Base-by-base conservation (phyloP, 2,797 vertebrate genomes). In the Sebastes minor region DNA sequence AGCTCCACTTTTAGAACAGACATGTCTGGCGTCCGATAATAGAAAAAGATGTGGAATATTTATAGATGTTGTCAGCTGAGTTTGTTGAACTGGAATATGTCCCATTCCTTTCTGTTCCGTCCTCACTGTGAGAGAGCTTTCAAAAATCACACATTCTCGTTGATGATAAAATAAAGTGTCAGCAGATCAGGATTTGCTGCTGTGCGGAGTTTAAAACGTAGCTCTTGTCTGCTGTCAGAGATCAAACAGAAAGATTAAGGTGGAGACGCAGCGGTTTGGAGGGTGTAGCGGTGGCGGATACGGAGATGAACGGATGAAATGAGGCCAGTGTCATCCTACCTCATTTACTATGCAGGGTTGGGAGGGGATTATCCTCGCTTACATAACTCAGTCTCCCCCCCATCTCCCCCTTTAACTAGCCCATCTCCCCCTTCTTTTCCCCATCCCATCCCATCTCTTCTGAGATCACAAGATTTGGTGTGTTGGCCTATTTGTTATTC, bases 331-430 rank as follows among this genome's bases (percentile, higher is more conserved):
- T 82, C 87, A 80, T 92, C 71, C 70, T 35, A 63, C 88, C 90
- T 94, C 90, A 91, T 93, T 94, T 88, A 66, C 84, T 85, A 85
- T 92, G 89, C 88, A 88, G 88, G 84, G 84, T 79, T 91, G 91
- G 88, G 85, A 93, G 90, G 86, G 93, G 94, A 95, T 95, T 94
- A 94, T 89, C 87, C 85, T 85, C 83, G 69, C 93, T 95, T 96
- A 93, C 87, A 86, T 94, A 95, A 95, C 88, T 88, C 69, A 18
- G 52, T 79, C 84, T 38, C 81, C 62, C 75, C 30, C 70, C 57
- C 6, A 4, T 73, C 71, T 72, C 76, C 64, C 72, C 53, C 35
- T 25, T 69, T 69, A 78, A 87, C 79, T 61, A 89, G 79, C 79
- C 72, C 72, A 42, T 64, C 77, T 78, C 62, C 22, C 77, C 71